Conservation (phyloP, 1,140 invertebrate species). For the Megathymus violae region DNA sequence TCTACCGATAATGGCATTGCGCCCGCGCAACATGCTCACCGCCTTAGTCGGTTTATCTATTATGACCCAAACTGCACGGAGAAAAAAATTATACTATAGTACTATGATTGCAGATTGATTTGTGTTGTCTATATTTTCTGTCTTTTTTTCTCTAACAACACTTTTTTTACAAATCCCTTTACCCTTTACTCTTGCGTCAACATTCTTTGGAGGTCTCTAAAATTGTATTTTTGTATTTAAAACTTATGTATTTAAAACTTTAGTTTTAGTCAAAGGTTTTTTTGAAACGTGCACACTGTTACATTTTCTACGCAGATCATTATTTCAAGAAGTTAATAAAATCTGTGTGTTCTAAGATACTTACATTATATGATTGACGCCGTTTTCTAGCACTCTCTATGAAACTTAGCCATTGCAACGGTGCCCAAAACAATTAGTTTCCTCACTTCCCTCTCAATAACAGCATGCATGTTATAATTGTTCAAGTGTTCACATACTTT, state of each 20-base stretch:
- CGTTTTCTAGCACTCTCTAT: slow-evolving; percentile 27
- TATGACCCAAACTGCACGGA: no score
- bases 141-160: slow-evolving; percentile 6
- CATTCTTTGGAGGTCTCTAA: slow-evolving; percentile 18
- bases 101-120: slow-evolving; percentile 10
- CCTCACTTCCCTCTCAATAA: slow-evolving; percentile 33
- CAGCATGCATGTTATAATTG: slow-evolving; percentile 34
- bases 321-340: slow-evolving; percentile 12
- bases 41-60: no score
- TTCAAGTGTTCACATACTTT: no score
- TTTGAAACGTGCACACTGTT: slow-evolving; percentile 17
- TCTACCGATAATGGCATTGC: no score
- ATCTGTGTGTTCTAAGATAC: slow-evolving; percentile 11
- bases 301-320: slow-evolving; percentile 14
- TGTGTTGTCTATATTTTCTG: slow-evolving; percentile 1
- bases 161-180: slow-evolving; percentile 20
- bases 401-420: slow-evolving; percentile 35
- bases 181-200: slow-evolving; percentile 20
- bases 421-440: slow-evolving; percentile 34
- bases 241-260: no score
- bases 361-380: slow-evolving; percentile 18
- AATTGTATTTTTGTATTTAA: slow-evolving; percentile 24
- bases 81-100: no score
- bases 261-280: slow-evolving; percentile 12
- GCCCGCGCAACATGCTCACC: no score